phyloP scores from a whole-genome alignment of 2,797 vertebrate species.

The Epinephelus awoara region DNA sequence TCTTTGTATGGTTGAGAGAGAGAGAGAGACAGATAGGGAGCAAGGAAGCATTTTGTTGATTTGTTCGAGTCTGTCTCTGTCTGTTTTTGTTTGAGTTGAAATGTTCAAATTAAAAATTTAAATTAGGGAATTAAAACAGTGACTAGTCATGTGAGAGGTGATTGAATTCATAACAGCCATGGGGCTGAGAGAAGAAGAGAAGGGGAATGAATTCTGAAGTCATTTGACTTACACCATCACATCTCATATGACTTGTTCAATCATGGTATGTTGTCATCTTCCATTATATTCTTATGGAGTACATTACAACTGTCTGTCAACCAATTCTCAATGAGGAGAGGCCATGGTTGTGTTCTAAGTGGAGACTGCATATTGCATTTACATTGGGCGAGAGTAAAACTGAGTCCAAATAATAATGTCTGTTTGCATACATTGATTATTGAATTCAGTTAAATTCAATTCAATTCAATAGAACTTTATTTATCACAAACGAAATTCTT shows the following conservation, averaged over 20 bases:
- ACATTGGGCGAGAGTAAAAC: background rate
- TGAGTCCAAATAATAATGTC: no score
- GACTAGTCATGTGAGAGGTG: conserved; percentile 43
- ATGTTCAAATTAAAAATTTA: conserved; percentile 48
- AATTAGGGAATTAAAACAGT: conserved; percentile 45
- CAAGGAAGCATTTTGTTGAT: conserved; percentile 10
- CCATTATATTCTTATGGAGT: background rate
- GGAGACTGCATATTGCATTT: background rate
- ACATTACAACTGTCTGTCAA: background rate
- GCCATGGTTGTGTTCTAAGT: background rate
- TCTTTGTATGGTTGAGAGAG: conserved; percentile 1
- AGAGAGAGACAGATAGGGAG: background rate
- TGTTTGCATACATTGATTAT: no score
- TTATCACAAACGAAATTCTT: no score
- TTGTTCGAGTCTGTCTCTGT: background rate
- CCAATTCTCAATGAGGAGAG: background rate
- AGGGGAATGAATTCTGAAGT: conserved; percentile 6
- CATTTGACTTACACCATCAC: conserved; percentile 15
- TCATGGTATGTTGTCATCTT: conserved; percentile 23
- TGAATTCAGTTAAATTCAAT: no score
- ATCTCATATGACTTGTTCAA: conserved; percentile 31
- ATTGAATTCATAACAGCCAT: conserved; percentile 45
- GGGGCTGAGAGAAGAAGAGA: conserved; percentile 18
- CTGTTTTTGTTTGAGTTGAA: conserved; percentile 8
- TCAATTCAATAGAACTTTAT: no score